These are phyloP conservation scores for Phrynocephalus vlangalii DNA, from an alignment of 2,797 vertebrate species.

Conservation along the genomic window DNA sequence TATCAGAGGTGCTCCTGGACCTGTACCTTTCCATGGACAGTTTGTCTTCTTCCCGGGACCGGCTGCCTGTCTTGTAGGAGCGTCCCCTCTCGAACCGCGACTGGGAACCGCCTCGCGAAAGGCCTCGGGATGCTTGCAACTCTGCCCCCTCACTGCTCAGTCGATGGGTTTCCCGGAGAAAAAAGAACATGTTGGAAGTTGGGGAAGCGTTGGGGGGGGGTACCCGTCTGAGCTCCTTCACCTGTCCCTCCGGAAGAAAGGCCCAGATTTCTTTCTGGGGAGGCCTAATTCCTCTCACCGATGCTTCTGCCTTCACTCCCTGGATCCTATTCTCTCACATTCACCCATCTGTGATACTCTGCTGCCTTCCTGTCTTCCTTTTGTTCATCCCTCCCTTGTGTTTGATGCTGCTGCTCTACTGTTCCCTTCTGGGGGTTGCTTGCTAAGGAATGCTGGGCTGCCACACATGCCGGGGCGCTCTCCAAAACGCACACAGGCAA, in stretches of 20 bases:
- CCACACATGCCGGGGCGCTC: neutral
- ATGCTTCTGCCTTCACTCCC: neutral
- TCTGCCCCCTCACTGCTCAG: neutral
- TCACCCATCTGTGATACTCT: neutral
- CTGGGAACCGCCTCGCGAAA: neutral
- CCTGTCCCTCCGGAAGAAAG: neutral
- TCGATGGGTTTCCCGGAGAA: slow-evolving; percentile 48
- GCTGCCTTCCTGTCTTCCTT: neutral
- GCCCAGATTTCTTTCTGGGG: neutral
- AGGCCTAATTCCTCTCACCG: neutral
- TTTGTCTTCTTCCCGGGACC: neutral
- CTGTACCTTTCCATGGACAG: neutral
- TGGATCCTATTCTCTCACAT: neutral
- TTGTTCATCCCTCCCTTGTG: neutral
- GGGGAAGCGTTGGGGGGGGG: neutral
- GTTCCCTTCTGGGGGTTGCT: neutral
- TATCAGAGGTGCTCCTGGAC: neutral
- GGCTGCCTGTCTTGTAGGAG: neutral
- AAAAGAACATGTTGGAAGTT: slow-evolving; percentile 55
- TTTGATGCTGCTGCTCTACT: neutral
- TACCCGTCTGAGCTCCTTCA: neutral
- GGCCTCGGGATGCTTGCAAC: neutral
- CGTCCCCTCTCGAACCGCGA: neutral
- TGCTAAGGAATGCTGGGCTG: neutral
- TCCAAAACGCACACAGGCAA: neutral